phyloP scores from a whole-genome alignment of 2,797 vertebrate genomes.

The Diglossa cyanea region DNA sequence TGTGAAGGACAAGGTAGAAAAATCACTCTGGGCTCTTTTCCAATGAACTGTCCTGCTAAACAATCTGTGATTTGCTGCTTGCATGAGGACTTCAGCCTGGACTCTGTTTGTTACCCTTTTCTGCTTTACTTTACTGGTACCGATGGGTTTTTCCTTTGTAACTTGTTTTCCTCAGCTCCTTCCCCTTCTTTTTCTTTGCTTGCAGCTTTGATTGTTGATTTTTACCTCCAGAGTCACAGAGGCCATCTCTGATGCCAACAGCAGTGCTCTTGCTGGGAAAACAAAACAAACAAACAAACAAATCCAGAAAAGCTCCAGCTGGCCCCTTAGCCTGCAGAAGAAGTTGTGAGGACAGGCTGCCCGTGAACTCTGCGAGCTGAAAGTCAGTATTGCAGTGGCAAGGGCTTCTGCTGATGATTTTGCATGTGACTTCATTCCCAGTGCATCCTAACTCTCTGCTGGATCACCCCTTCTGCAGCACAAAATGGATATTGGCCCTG shows the following conservation, averaged over 20 bases:
- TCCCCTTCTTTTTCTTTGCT: conserved; percentile 61
- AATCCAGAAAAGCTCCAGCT: conserved; percentile 39
- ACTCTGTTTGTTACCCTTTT: background rate
- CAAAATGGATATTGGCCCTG: background rate
- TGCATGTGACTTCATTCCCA: conserved; percentile 50
- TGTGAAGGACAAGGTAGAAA: background rate
- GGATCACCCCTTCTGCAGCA: conserved; percentile 30
- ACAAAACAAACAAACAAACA: background rate
- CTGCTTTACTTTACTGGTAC: conserved; percentile 17
- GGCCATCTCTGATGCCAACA: conserved; percentile 61
- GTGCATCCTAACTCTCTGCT: conserved; percentile 41
- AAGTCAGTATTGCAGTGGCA: conserved; percentile 36
- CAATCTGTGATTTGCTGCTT: background rate
- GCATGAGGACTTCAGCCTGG: conserved; percentile 53
- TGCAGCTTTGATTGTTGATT: conserved; percentile 66
- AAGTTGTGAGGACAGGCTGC: conserved; percentile 47
- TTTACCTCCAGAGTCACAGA: conserved; percentile 67
- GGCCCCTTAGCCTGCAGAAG: conserved; percentile 43
- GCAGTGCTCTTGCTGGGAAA: conserved; percentile 32
- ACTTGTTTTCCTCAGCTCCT: conserved; percentile 53
- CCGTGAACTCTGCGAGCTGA: conserved; percentile 42
- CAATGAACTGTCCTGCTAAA: background rate
- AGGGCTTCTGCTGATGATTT: conserved; percentile 19
- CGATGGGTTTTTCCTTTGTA: background rate
- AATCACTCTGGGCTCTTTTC: conserved; percentile 38